Conservation (phyloP, 2,113 vertebrate genomes). For the Quiscalus mexicanus region DNA sequence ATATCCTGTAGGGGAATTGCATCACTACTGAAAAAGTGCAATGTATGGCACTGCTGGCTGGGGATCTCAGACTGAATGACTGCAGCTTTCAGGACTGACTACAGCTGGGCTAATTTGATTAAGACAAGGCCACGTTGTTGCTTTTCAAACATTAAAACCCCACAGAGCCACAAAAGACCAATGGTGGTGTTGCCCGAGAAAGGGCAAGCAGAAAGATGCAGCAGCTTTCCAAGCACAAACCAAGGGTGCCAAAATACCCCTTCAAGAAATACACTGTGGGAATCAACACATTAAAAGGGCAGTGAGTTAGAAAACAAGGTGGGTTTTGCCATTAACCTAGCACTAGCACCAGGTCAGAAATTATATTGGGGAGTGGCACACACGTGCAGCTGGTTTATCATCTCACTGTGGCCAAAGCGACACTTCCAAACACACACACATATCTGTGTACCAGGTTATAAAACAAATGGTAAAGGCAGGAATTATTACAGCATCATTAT, state of each 20-base stretch:
- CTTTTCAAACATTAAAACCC: constrained; percentile 19
- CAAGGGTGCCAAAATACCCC: background rate
- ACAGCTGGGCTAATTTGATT: constrained; percentile 42
- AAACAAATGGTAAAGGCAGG: background rate
- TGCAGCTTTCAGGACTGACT: constrained; percentile 44
- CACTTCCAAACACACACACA: background rate
- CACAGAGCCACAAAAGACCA: background rate
- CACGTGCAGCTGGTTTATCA: background rate
- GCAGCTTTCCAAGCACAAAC: background rate
- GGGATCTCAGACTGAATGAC: background rate
- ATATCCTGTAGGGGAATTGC: constrained; percentile 32
- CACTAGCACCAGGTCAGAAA: background rate
- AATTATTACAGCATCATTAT: background rate
- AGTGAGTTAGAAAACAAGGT: background rate
- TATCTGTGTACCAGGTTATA: background rate
- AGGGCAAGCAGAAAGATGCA: background rate
- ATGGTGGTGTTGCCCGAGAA: background rate
- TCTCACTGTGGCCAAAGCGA: background rate
- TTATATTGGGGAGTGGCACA: background rate
- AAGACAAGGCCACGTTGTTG: background rate
- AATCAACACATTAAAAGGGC: background rate
- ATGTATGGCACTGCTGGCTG: constrained; percentile 2
- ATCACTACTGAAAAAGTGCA: background rate
- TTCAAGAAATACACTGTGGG: background rate
- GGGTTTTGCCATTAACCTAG: background rate